Conservation (phyloP, 2,888 invertebrate species). For the Lasioglossum oenotherae region DNA sequence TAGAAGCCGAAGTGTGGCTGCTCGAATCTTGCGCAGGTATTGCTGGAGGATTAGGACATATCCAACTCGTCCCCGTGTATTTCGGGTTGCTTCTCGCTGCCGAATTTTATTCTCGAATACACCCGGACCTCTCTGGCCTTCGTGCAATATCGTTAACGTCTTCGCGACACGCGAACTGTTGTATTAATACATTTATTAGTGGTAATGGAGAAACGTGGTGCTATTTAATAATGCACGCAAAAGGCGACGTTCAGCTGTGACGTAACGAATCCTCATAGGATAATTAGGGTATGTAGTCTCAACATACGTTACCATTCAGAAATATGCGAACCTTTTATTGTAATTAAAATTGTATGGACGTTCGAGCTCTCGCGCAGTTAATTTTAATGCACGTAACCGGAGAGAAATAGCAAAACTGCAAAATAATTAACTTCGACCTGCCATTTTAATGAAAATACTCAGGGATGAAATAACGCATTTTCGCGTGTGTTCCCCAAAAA, state of each 20-base stretch:
- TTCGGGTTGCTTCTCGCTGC: not conserved
- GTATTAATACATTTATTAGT: not conserved
- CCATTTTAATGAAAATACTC: not conserved
- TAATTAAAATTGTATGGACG: not conserved
- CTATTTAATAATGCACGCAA: constrained; percentile 6
- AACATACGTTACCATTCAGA: not conserved
- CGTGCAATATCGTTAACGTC: not conserved
- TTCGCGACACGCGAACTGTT: not conserved
- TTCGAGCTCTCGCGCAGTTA: not conserved
- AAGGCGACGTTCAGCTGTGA: not conserved
- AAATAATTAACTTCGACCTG: not conserved
- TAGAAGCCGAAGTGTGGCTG: not conserved
- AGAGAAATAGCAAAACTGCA: not conserved
- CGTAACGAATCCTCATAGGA: not conserved
- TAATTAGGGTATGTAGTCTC: not conserved
- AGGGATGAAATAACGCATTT: not conserved
- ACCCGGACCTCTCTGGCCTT: not conserved
- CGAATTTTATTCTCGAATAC: not conserved
- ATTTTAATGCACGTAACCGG: not conserved
- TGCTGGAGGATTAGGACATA: not conserved
- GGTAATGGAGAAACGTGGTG: constrained; percentile 2
- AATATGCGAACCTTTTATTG: not conserved
- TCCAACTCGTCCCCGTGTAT: not conserved
- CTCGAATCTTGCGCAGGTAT: not conserved
- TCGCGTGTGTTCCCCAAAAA: not conserved